Evolutionary conservation across 2,797 vertebrate species (phyloP).

Genomic region (Epinephelus malabaricus): DNA sequence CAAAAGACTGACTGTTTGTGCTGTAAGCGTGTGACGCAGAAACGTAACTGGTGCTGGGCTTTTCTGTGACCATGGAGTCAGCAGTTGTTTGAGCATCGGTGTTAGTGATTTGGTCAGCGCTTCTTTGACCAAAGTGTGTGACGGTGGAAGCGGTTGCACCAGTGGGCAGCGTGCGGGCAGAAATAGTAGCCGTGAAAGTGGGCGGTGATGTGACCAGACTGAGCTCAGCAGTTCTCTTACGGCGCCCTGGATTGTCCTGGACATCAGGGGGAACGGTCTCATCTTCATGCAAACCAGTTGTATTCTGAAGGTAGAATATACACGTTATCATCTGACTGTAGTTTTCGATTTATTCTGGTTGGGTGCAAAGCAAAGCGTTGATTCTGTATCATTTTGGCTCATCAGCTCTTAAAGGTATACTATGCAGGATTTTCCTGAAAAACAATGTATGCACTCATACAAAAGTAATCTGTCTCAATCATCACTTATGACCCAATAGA

Average conservation of each 20-base stretch:
- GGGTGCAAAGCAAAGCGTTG: neutral
- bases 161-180: constrained; percentile 60
- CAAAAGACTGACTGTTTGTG: constrained; percentile 29
- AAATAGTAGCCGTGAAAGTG: constrained; percentile 82
- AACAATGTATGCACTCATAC: too few species aligned
- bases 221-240: constrained; percentile 88
- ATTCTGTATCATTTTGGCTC: neutral
- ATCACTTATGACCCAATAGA: too few species aligned
- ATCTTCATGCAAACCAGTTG: constrained; percentile 67
- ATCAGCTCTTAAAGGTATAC: too few species aligned
- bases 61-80: constrained; percentile 36
- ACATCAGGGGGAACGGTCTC: constrained; percentile 72
- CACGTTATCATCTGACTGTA: neutral
- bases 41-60: constrained; percentile 20
- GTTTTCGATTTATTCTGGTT: neutral
- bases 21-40: constrained; percentile 48
- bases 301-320: constrained; percentile 76
- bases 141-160: constrained; percentile 63
- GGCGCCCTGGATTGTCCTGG: constrained; percentile 64
- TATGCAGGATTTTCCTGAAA: too few species aligned
- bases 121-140: constrained; percentile 41
- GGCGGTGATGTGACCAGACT: constrained; percentile 80
- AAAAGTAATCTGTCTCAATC: too few species aligned
- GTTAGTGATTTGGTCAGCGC: constrained; percentile 29
- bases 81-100: constrained; percentile 11